Percentiles rank a stretch among this genome's conserved stretches.
Evolutionary conservation across 2,113 vertebrate species (phyloP).

Genomic region (Puntigrus tetrazona): DNA sequence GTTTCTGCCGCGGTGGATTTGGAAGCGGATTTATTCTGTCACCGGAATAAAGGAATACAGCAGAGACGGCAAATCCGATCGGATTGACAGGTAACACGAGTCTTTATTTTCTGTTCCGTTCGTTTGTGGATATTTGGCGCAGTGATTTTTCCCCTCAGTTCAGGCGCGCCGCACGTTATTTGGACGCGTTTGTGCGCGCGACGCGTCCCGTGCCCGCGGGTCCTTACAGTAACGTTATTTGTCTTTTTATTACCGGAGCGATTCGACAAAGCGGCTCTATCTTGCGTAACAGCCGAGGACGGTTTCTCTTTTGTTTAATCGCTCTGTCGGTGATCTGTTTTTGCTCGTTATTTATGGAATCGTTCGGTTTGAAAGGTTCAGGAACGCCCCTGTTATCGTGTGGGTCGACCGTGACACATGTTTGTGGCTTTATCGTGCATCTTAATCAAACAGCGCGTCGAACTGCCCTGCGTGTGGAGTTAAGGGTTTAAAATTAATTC

Average conservation of each 20-base stretch:
- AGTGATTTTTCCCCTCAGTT: no score
- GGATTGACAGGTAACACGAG: conserved; percentile 29
- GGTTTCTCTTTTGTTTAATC: neutral
- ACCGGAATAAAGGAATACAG: neutral
- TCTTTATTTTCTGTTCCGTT: neutral
- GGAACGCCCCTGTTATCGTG: neutral
- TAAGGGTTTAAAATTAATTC: neutral
- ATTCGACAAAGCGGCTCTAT: neutral
- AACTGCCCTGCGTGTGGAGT: neutral
- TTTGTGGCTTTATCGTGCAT: neutral
- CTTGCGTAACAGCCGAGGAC: neutral
- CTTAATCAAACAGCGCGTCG: neutral
- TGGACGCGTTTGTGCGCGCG: neutral
- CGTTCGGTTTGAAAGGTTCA: neutral
- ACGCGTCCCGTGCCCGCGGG: neutral
- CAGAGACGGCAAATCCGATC: conserved; percentile 1
- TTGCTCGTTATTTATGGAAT: no score
- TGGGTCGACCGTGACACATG: neutral
- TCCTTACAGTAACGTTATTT: neutral
- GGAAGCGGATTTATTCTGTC: conserved; percentile 45
- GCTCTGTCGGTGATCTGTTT: neutral
- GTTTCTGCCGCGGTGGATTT: conserved; percentile 38
- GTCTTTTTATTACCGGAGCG: neutral
- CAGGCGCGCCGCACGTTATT: no score
- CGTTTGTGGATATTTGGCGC: neutral